Evolutionary conservation across 23 tunicate species (phyloP).

Genomic region (Phallusia fumigata): DNA sequence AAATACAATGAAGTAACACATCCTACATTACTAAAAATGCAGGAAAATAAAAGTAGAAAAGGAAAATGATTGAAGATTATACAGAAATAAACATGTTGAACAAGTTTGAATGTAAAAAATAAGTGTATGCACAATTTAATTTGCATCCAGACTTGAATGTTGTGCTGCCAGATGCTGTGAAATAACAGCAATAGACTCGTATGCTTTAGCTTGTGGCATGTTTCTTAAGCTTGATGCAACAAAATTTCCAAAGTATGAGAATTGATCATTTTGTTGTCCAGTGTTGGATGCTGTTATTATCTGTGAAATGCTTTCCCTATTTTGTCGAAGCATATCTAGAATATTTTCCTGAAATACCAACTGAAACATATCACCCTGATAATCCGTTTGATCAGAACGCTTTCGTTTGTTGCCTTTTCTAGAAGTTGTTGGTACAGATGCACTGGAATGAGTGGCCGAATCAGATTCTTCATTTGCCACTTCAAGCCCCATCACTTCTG

Average conservation of each 20-base stretch:
- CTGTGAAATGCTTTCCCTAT: not conserved
- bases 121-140: too few relatives aligned
- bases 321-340: not conserved
- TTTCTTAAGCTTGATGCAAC: slow-evolving; percentile 2
- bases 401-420: slow-evolving; percentile 14
- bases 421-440: not conserved
- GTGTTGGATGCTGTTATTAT: not conserved
- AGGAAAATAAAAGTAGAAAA: too few relatives aligned
- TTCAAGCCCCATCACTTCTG: slow-evolving; percentile 2
- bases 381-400: slow-evolving; percentile 8
- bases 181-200: slow-evolving; percentile 12
- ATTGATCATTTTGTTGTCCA: slow-evolving; percentile 5
- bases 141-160: not conserved
- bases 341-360: slow-evolving; percentile 8
- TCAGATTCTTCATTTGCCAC: not conserved
- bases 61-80: too few relatives aligned
- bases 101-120: too few relatives aligned
- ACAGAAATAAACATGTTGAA: too few relatives aligned
- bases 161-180: slow-evolving; percentile 16
- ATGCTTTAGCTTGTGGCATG: slow-evolving; percentile 11
- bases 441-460: not conserved
- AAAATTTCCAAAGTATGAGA: slow-evolving; percentile 15
- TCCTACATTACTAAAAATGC: too few relatives aligned
- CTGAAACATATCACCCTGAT: not conserved
- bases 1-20: too few relatives aligned